Percentiles rank a stretch among this genome's conserved stretches.
These are phyloP conservation scores for Lepus europaeus DNA, from an alignment of 2,113 vertebrate genomes.

Conservation along the genomic window DNA sequence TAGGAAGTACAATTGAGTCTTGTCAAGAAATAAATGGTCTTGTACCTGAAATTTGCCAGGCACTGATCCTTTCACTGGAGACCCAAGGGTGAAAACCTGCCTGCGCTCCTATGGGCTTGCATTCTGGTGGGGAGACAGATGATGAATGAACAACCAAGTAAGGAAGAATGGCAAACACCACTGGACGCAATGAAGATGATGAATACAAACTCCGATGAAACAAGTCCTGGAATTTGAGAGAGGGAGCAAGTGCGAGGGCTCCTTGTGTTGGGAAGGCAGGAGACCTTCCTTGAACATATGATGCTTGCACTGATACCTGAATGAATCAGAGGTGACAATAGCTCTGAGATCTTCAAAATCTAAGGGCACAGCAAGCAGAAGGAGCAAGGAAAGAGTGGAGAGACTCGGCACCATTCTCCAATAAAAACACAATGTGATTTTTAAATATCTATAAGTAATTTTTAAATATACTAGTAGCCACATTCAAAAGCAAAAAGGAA, in stretches of 20 bases:
- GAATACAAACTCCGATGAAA: conserved; percentile 18
- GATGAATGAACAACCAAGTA: not conserved
- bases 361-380: not conserved
- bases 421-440: not conserved
- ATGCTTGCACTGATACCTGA: not conserved
- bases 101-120: not conserved
- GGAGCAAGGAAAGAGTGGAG: not conserved
- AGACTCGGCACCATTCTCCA: not conserved
- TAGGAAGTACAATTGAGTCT: not conserved
- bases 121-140: not conserved
- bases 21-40: conserved; percentile 28
- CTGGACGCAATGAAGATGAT: not conserved
- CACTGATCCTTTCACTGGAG: not conserved
- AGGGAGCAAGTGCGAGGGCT: not conserved
- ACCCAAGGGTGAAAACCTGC: not conserved
- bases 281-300: not conserved
- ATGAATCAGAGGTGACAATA: not conserved
- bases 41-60: not conserved
- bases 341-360: not conserved
- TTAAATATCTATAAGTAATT: not conserved
- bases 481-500: not conserved
- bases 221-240: not conserved
- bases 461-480: not conserved
- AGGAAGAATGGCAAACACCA: not conserved
- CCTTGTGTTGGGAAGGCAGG: too few relatives aligned